These are phyloP conservation scores for Telmatochromis brachygnathus DNA, from an alignment of 2,113 vertebrate species.

Conservation along the genomic window DNA sequence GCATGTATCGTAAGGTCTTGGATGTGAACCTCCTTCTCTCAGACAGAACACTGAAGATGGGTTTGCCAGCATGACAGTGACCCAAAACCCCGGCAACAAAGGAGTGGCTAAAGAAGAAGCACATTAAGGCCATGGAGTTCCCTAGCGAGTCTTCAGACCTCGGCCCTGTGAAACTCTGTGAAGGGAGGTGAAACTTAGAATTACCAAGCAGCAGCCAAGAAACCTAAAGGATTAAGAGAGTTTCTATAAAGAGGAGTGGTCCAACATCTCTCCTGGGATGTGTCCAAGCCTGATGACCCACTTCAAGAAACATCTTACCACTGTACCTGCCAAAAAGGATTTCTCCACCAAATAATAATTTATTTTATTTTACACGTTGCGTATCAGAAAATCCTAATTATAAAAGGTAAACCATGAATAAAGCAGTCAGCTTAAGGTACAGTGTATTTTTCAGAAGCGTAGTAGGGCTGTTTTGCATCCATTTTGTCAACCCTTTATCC, in stretches of 20 bases:
- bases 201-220: background rate
- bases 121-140: background rate
- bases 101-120: background rate
- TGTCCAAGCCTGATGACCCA: background rate
- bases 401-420: background rate
- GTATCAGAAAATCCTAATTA: background rate
- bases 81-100: background rate
- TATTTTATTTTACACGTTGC: background rate
- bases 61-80: background rate
- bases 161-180: background rate
- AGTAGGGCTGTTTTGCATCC: background rate
- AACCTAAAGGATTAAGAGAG: background rate
- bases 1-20: background rate
- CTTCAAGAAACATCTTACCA: background rate
- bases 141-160: background rate
- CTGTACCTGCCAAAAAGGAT: background rate
- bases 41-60: background rate
- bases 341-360: background rate
- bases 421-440: background rate
- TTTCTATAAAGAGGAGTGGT: background rate
- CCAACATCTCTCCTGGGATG: background rate
- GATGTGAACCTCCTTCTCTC: background rate
- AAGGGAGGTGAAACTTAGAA: background rate
- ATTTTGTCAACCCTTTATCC: background rate
- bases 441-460: background rate